Evolutionary conservation across 2,797 vertebrate genomes (phyloP).

Genomic region (Pithecia hirsuta): DNA sequence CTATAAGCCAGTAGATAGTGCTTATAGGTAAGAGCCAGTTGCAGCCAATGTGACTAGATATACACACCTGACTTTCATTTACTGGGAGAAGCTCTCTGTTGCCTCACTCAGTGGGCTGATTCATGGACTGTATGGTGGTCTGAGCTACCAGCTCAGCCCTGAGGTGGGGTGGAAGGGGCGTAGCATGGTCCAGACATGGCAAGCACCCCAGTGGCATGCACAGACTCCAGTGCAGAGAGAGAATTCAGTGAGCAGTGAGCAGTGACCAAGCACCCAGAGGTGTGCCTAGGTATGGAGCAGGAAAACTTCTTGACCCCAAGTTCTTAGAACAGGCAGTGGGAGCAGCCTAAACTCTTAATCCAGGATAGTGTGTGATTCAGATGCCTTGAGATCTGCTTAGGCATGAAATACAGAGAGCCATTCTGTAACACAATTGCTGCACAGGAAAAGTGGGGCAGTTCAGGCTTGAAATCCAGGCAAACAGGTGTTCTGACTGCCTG

Average conservation of each 20-base stretch:
- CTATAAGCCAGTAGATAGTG: not conserved
- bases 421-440: not conserved
- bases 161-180: not conserved
- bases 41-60: not conserved
- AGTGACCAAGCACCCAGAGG: not conserved
- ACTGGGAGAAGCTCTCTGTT: not conserved
- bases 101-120: not conserved
- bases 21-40: not conserved
- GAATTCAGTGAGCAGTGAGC: not conserved
- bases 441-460: not conserved
- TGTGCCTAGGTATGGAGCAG: not conserved
- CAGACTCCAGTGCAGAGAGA: not conserved
- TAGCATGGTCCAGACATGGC: not conserved
- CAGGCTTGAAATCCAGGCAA: not conserved
- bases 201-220: not conserved
- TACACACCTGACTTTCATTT: not conserved
- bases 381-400: not conserved
- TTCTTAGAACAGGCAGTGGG: not conserved
- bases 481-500: not conserved
- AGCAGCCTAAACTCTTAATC: not conserved
- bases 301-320: not conserved
- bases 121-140: not conserved
- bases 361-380: not conserved
- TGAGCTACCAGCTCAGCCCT: not conserved
- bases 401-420: not conserved